phyloP scores from a whole-genome alignment of 2,888 invertebrate species.

The Synergus itoensis region DNA sequence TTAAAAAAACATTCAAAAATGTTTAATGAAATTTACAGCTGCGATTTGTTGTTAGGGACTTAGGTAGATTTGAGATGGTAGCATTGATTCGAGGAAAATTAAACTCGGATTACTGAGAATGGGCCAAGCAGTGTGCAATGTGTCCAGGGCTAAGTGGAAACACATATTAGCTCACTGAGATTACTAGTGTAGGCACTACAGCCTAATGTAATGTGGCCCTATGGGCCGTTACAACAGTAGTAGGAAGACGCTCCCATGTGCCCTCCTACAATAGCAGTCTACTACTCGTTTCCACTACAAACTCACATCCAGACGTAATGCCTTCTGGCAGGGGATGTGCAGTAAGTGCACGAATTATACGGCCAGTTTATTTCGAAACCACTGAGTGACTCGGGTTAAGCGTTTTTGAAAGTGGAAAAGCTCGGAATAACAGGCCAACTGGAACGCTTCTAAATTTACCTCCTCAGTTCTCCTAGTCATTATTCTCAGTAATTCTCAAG shows the following conservation, averaged over 20 bases:
- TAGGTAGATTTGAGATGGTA: constrained; percentile 51
- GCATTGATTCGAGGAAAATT: constrained; percentile 74
- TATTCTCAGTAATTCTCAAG: constrained; percentile 6
- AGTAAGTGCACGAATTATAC: constrained; percentile 62
- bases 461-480: constrained; percentile 13
- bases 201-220: constrained; percentile 54
- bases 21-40: too few relatives aligned
- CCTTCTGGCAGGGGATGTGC: constrained; percentile 45
- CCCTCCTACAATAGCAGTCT: constrained; percentile 48
- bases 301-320: constrained; percentile 42
- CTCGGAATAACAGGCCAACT: constrained; percentile 31
- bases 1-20: too few relatives aligned
- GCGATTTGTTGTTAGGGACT: neutral
- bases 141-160: constrained; percentile 73
- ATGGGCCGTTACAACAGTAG: constrained; percentile 43
- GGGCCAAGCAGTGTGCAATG: constrained; percentile 66
- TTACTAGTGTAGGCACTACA: constrained; percentile 69
- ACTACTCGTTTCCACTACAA: constrained; percentile 54
- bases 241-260: constrained; percentile 48
- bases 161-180: constrained; percentile 74
- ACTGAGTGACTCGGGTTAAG: constrained; percentile 45
- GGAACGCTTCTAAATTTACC: constrained; percentile 31
- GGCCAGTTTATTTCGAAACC: constrained; percentile 62
- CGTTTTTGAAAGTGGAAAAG: constrained; percentile 35
- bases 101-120: constrained; percentile 71